Evolutionary conservation across 2,797 vertebrate species (phyloP).

Genomic region (Sebastes reedi): DNA sequence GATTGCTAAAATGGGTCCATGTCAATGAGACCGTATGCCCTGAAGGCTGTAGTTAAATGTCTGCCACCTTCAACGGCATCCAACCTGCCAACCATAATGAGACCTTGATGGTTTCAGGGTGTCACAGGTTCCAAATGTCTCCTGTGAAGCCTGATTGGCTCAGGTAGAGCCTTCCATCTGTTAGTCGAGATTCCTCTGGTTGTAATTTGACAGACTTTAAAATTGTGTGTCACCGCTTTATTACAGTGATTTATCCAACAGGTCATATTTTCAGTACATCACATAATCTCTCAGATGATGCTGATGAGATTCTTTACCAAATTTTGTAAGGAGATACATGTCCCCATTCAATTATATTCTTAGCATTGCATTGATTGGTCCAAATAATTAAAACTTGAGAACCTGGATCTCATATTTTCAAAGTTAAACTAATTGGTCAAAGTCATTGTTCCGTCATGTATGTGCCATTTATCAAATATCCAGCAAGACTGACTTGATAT

Average conservation of each 20-base stretch:
- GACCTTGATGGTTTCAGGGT: neutral
- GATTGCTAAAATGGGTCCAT: neutral
- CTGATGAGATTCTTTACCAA: neutral
- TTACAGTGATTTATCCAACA: neutral
- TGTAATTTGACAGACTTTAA: neutral
- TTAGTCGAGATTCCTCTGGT: neutral
- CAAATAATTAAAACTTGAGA: neutral
- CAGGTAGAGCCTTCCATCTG: neutral
- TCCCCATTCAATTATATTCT: accelerated
- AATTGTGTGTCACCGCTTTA: neutral
- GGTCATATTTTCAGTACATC: neutral
- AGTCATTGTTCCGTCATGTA: neutral
- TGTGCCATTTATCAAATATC: neutral
- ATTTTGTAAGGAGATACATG: neutral
- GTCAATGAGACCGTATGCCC: neutral
- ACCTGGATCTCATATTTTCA: neutral
- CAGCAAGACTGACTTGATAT: neutral
- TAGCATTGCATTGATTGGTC: neutral
- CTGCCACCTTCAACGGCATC: neutral
- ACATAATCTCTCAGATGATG: neutral
- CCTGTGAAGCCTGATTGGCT: neutral
- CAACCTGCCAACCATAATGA: neutral
- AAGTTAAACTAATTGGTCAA: neutral
- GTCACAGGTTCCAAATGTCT: neutral
- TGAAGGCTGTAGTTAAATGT: neutral